phyloP scores from a whole-genome alignment of 1,140 invertebrate genomes.

The Oscheius sp. region DNA sequence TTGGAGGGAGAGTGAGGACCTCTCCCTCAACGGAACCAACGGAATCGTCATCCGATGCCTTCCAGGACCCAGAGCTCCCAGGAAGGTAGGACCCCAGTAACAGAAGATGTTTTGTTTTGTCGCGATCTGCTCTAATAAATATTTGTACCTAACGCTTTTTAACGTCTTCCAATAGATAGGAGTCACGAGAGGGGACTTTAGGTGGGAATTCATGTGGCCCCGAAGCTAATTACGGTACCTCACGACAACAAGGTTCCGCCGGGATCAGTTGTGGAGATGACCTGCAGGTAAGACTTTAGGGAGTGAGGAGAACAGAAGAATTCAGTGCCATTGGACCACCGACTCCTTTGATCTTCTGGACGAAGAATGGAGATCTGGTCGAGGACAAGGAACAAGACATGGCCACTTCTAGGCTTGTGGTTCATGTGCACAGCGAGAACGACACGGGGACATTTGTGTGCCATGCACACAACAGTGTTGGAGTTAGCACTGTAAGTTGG shows the following conservation, averaged over 20 bases:
- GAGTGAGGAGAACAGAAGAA: conserved; percentile 17
- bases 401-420: conserved; percentile 8
- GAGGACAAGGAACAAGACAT: not conserved
- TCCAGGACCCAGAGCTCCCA: conserved; percentile 26
- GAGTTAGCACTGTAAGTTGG: conserved; percentile 7
- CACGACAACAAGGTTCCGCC: conserved; percentile 24
- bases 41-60: conserved; percentile 35
- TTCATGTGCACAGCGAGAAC: conserved; percentile 27
- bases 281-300: conserved; percentile 34
- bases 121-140: too few relatives aligned
- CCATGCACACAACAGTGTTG: conserved; percentile 42
- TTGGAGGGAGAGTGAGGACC: conserved; percentile 41
- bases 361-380: conserved; percentile 38
- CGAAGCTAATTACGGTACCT: conserved; percentile 37
- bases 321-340: conserved; percentile 51
- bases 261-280: conserved; percentile 39
- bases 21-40: conserved; percentile 29
- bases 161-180: too few relatives aligned
- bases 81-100: conserved; percentile 21
- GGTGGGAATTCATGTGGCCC: conserved; percentile 10
- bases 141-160: too few relatives aligned
- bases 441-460: conserved; percentile 42
- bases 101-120: too few relatives aligned
- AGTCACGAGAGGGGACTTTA: not conserved
- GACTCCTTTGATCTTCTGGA: conserved; percentile 42